A percentile compares a stretch with the other conserved stretches of the same genome.
Evolutionary conservation across 2,888 invertebrate genomes (phyloP).

Genomic region (Cepaea hortensis): DNA sequence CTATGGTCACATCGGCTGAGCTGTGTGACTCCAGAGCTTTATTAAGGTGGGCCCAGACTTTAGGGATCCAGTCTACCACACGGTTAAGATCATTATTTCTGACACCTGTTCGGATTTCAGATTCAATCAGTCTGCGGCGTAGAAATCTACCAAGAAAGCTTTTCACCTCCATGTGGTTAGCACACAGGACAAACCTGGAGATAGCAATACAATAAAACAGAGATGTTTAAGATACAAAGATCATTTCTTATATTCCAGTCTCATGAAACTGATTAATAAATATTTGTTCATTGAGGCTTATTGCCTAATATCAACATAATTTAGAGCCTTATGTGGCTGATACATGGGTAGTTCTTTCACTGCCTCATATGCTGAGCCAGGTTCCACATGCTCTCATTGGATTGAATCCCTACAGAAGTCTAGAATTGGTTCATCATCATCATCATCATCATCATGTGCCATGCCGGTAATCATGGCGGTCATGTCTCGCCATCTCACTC

Average conservation of each 20-base stretch:
- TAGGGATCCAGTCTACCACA: slow-evolving; percentile 94
- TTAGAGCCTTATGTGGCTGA: not conserved
- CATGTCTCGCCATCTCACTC: too few relatives aligned
- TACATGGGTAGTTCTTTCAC: too few relatives aligned
- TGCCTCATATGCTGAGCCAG: too few relatives aligned
- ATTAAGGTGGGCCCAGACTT: slow-evolving; percentile 95
- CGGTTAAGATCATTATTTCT: slow-evolving; percentile 72
- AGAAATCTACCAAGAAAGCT: slow-evolving; percentile 90
- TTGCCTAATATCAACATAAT: not conserved
- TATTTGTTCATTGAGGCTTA: not conserved
- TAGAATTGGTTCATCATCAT: too few relatives aligned
- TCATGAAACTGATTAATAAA: not conserved
- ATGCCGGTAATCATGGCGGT: too few relatives aligned
- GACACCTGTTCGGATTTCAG: slow-evolving; percentile 85
- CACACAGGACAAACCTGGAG: slow-evolving; percentile 91
- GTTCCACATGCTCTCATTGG: too few relatives aligned
- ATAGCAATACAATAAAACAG: slow-evolving; percentile 81
- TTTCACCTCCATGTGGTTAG: slow-evolving; percentile 98
- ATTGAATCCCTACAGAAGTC: too few relatives aligned
- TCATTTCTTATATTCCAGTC: not conserved
- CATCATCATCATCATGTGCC: too few relatives aligned
- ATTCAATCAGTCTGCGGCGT: slow-evolving; percentile 86
- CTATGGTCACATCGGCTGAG: slow-evolving; percentile 96
- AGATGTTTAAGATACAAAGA: not conserved
- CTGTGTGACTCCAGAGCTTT: slow-evolving; percentile 96